phyloP scores from a whole-genome alignment of 2,797 vertebrate species.

The Dipus sagitta region DNA sequence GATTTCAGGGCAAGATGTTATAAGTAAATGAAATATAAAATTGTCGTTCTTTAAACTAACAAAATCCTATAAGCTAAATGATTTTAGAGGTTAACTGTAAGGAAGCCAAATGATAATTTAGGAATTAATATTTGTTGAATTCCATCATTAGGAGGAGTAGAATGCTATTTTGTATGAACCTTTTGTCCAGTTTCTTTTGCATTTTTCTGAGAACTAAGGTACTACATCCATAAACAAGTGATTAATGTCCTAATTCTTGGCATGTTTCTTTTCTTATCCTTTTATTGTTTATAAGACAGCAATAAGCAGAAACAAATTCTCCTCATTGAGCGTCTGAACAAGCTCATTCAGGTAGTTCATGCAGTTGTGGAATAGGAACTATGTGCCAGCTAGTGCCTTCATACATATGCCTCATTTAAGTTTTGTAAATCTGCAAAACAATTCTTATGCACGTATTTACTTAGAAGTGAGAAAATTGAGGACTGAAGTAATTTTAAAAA shows the following conservation, averaged over 20 bases:
- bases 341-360: background rate
- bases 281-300: background rate
- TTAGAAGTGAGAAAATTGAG: slow-evolving; percentile 1
- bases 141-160: background rate
- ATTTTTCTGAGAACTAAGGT: background rate
- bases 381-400: background rate
- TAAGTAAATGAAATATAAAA: background rate
- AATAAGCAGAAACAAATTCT: background rate
- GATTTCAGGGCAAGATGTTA: background rate
- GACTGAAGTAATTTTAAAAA: background rate
- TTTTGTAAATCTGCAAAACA: background rate
- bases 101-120: background rate
- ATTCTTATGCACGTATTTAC: background rate
- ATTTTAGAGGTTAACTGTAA: background rate
- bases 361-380: background rate
- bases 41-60: background rate
- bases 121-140: background rate
- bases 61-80: background rate
- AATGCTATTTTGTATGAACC: background rate
- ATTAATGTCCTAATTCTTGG: background rate
- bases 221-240: background rate
- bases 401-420: background rate
- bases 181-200: background rate
- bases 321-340: background rate
- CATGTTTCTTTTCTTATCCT: background rate